These are phyloP conservation scores for Cyrtorhinus lividipennis DNA, from an alignment of 1,140 invertebrate species.

Conservation along the genomic window DNA sequence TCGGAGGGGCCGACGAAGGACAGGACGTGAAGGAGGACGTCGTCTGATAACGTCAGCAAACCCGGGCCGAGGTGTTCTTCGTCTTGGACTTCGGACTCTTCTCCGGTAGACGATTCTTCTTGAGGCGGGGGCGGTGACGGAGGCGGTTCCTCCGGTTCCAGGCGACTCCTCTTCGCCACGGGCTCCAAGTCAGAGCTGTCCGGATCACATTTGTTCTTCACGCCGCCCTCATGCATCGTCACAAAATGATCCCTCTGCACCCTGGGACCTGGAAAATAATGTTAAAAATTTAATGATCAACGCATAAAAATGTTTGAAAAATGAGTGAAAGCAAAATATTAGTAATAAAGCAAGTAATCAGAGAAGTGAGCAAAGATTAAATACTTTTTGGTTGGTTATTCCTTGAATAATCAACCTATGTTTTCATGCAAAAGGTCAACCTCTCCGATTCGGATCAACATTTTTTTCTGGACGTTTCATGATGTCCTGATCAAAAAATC, in stretches of 20 bases:
- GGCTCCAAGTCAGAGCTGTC: not conserved
- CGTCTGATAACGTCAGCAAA: slow-evolving; percentile 34
- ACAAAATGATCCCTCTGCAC: not conserved
- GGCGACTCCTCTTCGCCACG: not conserved
- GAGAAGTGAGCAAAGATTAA: too few relatives aligned
- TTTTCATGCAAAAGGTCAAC: too few relatives aligned
- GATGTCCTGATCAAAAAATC: too few relatives aligned
- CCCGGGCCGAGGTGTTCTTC: not conserved
- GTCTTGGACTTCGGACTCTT: too few relatives aligned
- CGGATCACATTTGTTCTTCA: not conserved
- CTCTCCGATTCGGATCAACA: too few relatives aligned
- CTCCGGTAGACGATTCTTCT: not conserved
- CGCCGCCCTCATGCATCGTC: not conserved
- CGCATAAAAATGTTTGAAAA: too few relatives aligned
- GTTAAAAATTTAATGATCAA: not conserved
- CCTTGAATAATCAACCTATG: too few relatives aligned
- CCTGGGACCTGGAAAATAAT: not conserved
- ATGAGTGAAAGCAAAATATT: too few relatives aligned
- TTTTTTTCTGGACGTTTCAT: too few relatives aligned
- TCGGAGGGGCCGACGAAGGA: slow-evolving; percentile 34
- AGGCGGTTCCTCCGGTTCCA: not conserved
- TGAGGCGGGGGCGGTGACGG: not conserved
- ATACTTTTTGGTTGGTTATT: too few relatives aligned
- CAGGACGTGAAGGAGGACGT: slow-evolving; percentile 37
- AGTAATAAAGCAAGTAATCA: too few relatives aligned